Evolutionary conservation across 2,888 invertebrate genomes (phyloP), one percentile per base, ranked within the genome.

Genomic region (Xestobium rufovillosum): DNA sequence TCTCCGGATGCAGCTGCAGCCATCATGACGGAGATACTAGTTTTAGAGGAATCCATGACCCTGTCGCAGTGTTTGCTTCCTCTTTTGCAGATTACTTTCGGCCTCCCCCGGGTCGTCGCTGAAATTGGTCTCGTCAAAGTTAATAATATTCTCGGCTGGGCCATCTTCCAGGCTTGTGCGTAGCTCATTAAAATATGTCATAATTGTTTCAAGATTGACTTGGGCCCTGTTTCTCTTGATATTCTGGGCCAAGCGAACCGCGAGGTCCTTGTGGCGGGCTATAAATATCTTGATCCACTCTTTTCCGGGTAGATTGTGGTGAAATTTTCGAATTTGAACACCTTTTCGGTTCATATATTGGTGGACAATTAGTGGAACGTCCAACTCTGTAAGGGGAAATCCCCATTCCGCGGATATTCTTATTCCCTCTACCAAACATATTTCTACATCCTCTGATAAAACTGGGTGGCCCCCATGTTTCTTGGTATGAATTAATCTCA

Each of bases 81-180:
- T 15, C 40, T 32, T 33, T 27, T 50, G 26, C 35, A 31, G 17
- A 60, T 45, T 9, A 50, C 38, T 31, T 47, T 53, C 34, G 44
- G 44, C 28, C 41, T 43, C 1, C 54, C 59, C 13, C n/a, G 56
- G 56, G 28, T 63, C 54, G 35, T 60, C 59, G 6, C 45, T 34
- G 3, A 63, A 40, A 30, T 57, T 57, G 2, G 55, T 57, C 40
- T 60, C 56, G 37, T 61, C 57, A 46, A 56, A 61, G 34, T 63
- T 61, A 12, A 51, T 41, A 4, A 50, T 47, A 25, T 42, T 45
- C 32, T 26, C 4, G 13, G 46, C 36, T n/a, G 41, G 44, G 14
- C 44, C 38, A n/a, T 41, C 41, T 31, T 41, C 38, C 11, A 47
- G 26, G 3, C 36, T 31, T 15, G 27, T 8, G 31, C 25, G 10